Base-by-base conservation (phyloP, 2,797 vertebrate species). In the Catamblyrhynchus diadema region DNA sequence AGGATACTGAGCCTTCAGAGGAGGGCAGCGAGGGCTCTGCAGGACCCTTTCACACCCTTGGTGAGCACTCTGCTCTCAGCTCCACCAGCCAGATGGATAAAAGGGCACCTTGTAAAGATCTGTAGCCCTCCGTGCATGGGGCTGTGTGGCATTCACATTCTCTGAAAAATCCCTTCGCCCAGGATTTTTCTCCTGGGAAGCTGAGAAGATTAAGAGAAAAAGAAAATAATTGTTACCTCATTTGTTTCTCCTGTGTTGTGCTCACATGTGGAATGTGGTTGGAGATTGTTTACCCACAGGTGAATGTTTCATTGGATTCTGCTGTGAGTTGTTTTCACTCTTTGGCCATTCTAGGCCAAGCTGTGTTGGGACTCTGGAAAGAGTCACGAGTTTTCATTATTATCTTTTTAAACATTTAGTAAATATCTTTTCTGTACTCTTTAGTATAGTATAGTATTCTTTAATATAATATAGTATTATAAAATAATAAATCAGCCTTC, bases 101-200 rank as follows among this genome's bases (percentile, higher is more conserved):
- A 51, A 88, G 39, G 41, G n/a, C 71, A 66, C 84, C 78, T 80
- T 60, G 53, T 14, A 21, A 21, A 72, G 56, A 7, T 3, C 37
- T 79, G 33, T 4, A 73, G 61, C 59, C 21, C 0, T 35, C 35
- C 6, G 54, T 17, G 24, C n/a, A 1, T 0, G 6, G 51, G n/a
- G 44, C 51, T n/a, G 53, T 22, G 12, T 21, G 53, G 8, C 32
- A 22, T 4, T 22, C 32, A n/a, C 20, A 22, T 21, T 22, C 53
- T 54, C 53, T 54, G 53, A 22, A 22, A 54, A 54, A 54, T 22
- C 32, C 53, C 32, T 54, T 22, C 1, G 1, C 13, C 32, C 32
- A 14, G 53, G 53, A 22, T 10, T 54, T n/a, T n/a, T 22, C 53
- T 54, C 20, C 20, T n/a, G 53, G 32, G 53, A 54, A 54, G 53